Base-by-base conservation (phyloP, 2,888 invertebrate species). In the Cerastis leucographa region DNA sequence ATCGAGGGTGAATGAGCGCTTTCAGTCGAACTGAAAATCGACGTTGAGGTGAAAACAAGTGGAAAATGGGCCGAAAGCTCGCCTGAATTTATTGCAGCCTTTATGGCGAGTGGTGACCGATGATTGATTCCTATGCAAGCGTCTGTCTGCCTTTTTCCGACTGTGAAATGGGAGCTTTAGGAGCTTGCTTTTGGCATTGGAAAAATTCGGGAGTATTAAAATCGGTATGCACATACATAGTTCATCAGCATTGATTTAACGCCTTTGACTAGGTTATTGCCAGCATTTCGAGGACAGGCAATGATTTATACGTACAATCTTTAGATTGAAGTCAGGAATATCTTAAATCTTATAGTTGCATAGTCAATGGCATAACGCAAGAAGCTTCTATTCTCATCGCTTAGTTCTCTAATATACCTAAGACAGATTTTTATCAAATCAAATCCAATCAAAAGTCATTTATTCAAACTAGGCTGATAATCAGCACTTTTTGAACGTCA, bases 41-140 rank as follows among this genome's bases (percentile, higher is more conserved):
- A 85, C 86, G 87, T 88, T 83, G 92, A 94, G 94, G 95, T 95
- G 95, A 94, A 95, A 94, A 94, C 93, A 92, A 91, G 91, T 93
- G 95, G 95, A 94, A 95, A 95, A 95, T 94, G 92, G 92, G 87
- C 88, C 88, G 91, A 90, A 90, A 90, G 88, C 90, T 84, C 86
- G 85, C 82, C 84, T 81, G 88, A 89, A 94, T 95, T 95, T 95
- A 95, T 94, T 90, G 93, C 93, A 76, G 90, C 90, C 89, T 93
- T 91, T 92, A 92, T 92, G 85, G 84, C 83, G 85, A 81, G 91
- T 91, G 85, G 85, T 87, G 86, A 83, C 85, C 82, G 84, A 91
- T 94, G 94, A 94, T 94, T 94, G 95, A 95, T 95, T 93, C 91
- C 81, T 80, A 80, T 82, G 82, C 84, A 75, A 66, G 66, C 68